Evolutionary conservation across 1,140 invertebrate species (phyloP).

Genomic region (Gryllus bimaculatus): DNA sequence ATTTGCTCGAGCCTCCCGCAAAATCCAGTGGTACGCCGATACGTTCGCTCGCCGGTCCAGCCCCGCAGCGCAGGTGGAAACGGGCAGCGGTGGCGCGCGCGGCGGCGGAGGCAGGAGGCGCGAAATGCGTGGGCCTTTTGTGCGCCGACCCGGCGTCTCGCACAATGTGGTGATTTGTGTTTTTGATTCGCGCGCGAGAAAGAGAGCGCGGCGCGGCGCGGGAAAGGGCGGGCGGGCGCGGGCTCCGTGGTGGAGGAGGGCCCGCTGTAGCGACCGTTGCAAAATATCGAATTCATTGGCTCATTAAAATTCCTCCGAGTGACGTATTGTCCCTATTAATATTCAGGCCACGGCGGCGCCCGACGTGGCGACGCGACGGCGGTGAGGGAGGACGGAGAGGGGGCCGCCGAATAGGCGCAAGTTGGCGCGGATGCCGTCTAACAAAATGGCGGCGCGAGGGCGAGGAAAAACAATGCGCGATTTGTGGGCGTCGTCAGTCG

Average conservation of each 20-base stretch:
- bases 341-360: background rate
- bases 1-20: no score
- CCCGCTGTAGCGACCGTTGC: background rate
- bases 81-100: no score
- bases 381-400: no score
- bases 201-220: background rate
- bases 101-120: background rate
- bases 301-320: background rate
- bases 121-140: background rate
- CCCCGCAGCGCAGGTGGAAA: no score
- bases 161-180: background rate
- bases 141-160: background rate
- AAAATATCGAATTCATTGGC: slow-evolving; percentile 1
- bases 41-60: no score
- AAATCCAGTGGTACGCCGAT: no score
- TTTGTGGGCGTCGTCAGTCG: background rate
- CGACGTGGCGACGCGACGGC: background rate
- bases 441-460: background rate
- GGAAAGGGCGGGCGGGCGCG: no score
- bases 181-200: background rate
- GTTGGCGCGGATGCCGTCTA: background rate
- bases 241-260: no score
- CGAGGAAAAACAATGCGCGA: background rate
- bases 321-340: background rate
- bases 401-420: background rate